phyloP scores from a whole-genome alignment of 2,113 vertebrate genomes.

The Fregata magnificens region DNA sequence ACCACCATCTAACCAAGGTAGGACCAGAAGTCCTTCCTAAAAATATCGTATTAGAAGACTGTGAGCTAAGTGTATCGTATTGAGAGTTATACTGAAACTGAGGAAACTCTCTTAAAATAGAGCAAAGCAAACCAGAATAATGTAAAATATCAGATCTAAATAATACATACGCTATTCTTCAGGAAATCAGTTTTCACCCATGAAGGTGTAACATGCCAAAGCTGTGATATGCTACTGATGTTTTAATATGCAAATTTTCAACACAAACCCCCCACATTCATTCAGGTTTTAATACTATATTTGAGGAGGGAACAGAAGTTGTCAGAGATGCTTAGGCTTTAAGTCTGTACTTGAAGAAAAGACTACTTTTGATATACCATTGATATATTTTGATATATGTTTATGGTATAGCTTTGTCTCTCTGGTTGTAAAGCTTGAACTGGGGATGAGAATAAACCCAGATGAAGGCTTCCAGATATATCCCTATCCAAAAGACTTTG shows the following conservation, averaged over 20 bases:
- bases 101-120: neutral
- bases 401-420: neutral
- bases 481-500: neutral
- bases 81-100: neutral
- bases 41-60: neutral
- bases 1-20: neutral
- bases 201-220: neutral
- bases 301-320: neutral
- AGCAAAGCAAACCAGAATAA: neutral
- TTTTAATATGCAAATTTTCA: neutral
- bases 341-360: neutral
- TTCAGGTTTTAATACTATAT: neutral
- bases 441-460: neutral
- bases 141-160: neutral
- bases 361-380: neutral
- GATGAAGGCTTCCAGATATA: neutral
- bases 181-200: neutral
- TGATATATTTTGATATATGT: neutral
- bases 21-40: neutral
- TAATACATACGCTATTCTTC: neutral
- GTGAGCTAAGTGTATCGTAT: neutral
- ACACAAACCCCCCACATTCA: fast-evolving
- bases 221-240: neutral
- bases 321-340: neutral
- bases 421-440: neutral